Evolutionary conservation across 2,797 vertebrate genomes (phyloP), one percentile per base, ranked within the genome.

Genomic region (Denticeps clupeoides): DNA sequence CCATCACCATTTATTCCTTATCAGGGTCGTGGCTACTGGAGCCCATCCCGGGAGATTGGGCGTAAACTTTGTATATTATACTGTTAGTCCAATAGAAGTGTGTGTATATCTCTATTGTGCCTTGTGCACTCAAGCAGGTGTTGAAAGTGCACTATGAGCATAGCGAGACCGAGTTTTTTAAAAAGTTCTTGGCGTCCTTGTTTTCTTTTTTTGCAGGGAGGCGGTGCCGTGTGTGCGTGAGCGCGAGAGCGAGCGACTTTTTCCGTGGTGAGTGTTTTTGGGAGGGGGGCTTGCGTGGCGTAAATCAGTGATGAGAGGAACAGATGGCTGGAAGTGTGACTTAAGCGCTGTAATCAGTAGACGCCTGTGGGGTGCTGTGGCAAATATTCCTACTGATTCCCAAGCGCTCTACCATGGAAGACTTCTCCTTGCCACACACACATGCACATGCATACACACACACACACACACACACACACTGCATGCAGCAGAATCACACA

Each of bases 331-430:
- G 18, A n/a, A 38, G 35, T 38, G 35, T 38, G 35, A 38, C 35
- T 38, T 38, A 38, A 38, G 35, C 18, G 35, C 35, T 38, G 35
- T 38, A 38, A 38, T 38, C 35, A 38, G 35, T 38, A 35, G 35
- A 38, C 38, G 35, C 21, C 35, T 19, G 35, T 38, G 35, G 35
- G 35, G 38, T 11, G 35, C 18, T 38, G 35, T 21, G 16, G 35
- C 35, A 38, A 38, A 38, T 21, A 38, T 38, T 35, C 38, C 9
- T 8, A 5, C 35, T 21, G 16, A 38, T 38, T 38, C 35, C 35
- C n/a, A n/a, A n/a, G n/a, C n/a, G n/a, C n/a, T n/a, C n/a, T n/a
- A n/a, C n/a, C 35, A 38, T 38, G 35, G 35, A 38, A 38, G 8
- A 11, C 35, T 38, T 16, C 4, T 11, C 18, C n/a, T n/a, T n/a